Evolutionary conservation across 2,888 invertebrate species (phyloP).

Genomic region (Eupithecia pulchellata): DNA sequence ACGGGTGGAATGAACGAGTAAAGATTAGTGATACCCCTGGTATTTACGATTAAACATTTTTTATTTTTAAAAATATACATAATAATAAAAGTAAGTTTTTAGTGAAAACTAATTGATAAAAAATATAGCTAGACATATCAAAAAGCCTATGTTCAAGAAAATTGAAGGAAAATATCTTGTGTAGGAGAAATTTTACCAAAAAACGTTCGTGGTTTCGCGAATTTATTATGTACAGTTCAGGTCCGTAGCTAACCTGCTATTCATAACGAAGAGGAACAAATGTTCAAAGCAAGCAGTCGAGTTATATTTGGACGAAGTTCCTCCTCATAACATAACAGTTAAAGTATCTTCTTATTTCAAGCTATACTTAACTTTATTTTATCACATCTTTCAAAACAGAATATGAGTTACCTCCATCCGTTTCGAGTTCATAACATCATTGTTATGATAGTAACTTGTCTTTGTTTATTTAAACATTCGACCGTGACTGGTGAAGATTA

Average conservation of each 20-base stretch:
- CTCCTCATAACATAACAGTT: neutral
- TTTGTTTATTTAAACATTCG: conserved; percentile 78
- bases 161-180: neutral
- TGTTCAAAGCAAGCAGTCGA: neutral
- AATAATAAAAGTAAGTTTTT: too few relatives aligned
- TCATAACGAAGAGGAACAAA: too few relatives aligned
- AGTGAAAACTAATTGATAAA: neutral
- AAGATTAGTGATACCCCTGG: neutral
- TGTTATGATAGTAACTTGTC: conserved; percentile 77
- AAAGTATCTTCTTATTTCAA: conserved; percentile 8
- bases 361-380: conserved; percentile 27
- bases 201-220: too few relatives aligned
- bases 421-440: conserved; percentile 75
- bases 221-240: too few relatives aligned
- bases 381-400: conserved; percentile 26
- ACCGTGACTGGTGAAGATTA: conserved; percentile 66
- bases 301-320: neutral
- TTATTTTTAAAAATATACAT: too few relatives aligned
- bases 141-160: neutral
- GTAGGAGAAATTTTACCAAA: too few relatives aligned
- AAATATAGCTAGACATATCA: neutral
- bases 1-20: neutral
- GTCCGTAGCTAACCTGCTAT: too few relatives aligned
- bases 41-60: too few relatives aligned
- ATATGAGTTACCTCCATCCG: conserved; percentile 43